A percentile compares a stretch with the other conserved stretches of the same genome.
Conservation (phyloP, 2,888 invertebrate genomes). For the Drosophila emarginata region DNA sequence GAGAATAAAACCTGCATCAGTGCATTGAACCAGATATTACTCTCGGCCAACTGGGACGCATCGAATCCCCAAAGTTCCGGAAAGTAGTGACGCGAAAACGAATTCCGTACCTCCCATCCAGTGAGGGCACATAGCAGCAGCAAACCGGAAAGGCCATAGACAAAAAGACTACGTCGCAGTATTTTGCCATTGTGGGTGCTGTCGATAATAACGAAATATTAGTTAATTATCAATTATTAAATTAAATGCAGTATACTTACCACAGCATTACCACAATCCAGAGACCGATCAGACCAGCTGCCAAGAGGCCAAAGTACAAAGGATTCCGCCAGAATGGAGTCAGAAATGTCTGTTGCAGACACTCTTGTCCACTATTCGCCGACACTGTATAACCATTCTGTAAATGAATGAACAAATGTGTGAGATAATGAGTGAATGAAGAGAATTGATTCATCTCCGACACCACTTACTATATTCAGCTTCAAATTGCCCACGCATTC, state of each 20-base stretch:
- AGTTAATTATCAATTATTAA: neutral
- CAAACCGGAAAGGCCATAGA: slow-evolving; percentile 79
- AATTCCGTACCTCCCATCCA: slow-evolving; percentile 81
- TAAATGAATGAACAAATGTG: neutral
- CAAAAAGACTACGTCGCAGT: slow-evolving; percentile 79
- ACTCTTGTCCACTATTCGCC: slow-evolving; percentile 80
- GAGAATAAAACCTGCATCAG: slow-evolving; percentile 82
- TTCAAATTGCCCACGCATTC: slow-evolving; percentile 80
- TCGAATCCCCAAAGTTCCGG: slow-evolving; percentile 80
- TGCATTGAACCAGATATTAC: slow-evolving; percentile 82
- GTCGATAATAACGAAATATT: neutral
- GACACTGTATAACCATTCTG: slow-evolving; percentile 79
- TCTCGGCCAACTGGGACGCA: slow-evolving; percentile 66
- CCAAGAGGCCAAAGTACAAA: slow-evolving; percentile 80
- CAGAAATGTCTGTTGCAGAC: slow-evolving; percentile 81
- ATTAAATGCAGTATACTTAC: slow-evolving; percentile 53
- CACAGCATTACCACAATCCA: slow-evolving; percentile 82
- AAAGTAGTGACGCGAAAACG: slow-evolving; percentile 78
- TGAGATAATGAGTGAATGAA: neutral
- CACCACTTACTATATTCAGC: slow-evolving; percentile 70
- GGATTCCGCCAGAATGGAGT: slow-evolving; percentile 82
- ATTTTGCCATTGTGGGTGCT: slow-evolving; percentile 82
- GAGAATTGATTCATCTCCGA: neutral
- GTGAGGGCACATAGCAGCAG: slow-evolving; percentile 77
- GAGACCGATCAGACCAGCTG: slow-evolving; percentile 80